phyloP scores from a whole-genome alignment of 1,140 invertebrate species.

The Marisa cornuarietis region DNA sequence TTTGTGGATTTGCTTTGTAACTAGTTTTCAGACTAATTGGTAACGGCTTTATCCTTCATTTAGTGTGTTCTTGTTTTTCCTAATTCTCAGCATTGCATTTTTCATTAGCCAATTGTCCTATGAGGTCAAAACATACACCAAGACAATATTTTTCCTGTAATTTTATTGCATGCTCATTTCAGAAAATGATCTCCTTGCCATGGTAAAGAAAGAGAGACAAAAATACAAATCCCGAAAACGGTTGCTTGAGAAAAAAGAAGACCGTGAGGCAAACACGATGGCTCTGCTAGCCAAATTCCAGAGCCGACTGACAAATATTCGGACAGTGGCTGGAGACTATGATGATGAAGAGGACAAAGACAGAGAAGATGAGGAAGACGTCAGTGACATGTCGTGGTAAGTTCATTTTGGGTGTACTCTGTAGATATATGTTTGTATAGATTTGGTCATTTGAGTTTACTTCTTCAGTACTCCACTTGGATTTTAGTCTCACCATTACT shows the following conservation, averaged over 20 bases:
- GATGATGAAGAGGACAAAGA: constrained; percentile 60
- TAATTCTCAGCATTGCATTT: not conserved
- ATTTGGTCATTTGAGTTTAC: too few species aligned
- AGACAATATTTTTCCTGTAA: not conserved
- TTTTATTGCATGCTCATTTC: constrained; percentile 16
- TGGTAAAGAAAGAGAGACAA: constrained; percentile 80
- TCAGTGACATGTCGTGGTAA: constrained; percentile 62
- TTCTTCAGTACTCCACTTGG: too few species aligned
- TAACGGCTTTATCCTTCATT: too few species aligned
- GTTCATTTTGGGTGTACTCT: not conserved
- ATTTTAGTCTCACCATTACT: too few species aligned
- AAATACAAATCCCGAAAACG: constrained; percentile 76
- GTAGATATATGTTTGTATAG: not conserved
- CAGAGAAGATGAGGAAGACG: constrained; percentile 59
- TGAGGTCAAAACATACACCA: not conserved
- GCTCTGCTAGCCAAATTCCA: constrained; percentile 85
- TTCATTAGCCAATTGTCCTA: not conserved
- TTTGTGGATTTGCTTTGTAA: too few species aligned
- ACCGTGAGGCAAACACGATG: constrained; percentile 73
- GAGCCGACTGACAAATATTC: constrained; percentile 76
- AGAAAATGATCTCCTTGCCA: constrained; percentile 75
- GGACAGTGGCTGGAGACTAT: constrained; percentile 60
- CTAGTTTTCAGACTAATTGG: too few species aligned
- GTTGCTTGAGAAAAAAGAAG: constrained; percentile 73
- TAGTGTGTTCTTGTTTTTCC: too few species aligned